phyloP scores from a whole-genome alignment of 2,113 vertebrate species.

The Motacilla alba region DNA sequence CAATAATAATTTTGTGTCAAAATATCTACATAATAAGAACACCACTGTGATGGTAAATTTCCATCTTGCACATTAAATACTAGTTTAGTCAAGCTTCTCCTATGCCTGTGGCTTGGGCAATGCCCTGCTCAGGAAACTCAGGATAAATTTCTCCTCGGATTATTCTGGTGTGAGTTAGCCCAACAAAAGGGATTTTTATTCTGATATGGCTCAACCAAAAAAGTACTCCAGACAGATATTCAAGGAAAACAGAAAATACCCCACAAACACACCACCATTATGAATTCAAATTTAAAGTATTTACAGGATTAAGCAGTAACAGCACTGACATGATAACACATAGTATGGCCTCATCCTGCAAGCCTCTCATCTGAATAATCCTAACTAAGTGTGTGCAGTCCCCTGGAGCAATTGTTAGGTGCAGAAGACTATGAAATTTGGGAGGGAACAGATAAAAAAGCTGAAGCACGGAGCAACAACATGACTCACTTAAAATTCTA shows the following conservation, averaged over 20 bases:
- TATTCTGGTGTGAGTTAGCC: neutral
- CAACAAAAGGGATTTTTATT: neutral
- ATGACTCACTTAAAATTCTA: neutral
- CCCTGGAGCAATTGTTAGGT: neutral
- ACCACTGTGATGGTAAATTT: constrained; percentile 36
- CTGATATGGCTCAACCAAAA: neutral
- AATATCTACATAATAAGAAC: constrained; percentile 46
- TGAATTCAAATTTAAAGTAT: neutral
- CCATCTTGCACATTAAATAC: constrained; percentile 17
- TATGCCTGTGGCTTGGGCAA: neutral
- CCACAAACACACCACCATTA: neutral
- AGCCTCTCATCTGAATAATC: neutral
- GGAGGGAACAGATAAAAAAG: neutral
- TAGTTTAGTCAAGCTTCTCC: neutral
- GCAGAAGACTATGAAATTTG: neutral
- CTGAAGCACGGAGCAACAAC: neutral
- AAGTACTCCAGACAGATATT: neutral
- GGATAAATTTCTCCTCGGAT: neutral
- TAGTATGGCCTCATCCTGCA: neutral
- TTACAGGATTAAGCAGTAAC: neutral
- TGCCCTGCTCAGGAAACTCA: neutral
- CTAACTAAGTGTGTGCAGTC: neutral
- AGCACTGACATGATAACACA: neutral
- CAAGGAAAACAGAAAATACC: neutral
- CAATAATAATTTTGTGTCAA: constrained; percentile 66